Percentiles rank a stretch among this genome's conserved stretches.
These are phyloP conservation scores for Rostratula benghalensis DNA, from an alignment of 2,113 vertebrate genomes.

Conservation along the genomic window DNA sequence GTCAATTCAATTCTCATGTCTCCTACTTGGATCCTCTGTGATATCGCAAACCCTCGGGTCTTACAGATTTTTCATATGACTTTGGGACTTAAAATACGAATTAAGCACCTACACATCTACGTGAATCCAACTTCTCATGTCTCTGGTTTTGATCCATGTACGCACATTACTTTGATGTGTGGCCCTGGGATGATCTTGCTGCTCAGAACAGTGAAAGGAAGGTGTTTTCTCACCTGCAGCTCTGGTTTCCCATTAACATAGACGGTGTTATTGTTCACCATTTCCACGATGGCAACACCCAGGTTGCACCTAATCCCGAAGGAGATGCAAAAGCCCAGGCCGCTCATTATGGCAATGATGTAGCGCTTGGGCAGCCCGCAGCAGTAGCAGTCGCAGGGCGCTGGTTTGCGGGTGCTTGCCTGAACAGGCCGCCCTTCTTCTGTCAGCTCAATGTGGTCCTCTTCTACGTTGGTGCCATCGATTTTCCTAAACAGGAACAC, in stretches of 20 bases:
- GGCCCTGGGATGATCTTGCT: not conserved
- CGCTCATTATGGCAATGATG: slow-evolving; percentile 95
- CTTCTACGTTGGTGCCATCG: slow-evolving; percentile 83
- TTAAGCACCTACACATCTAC: not conserved
- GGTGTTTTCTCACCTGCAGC: slow-evolving; percentile 78
- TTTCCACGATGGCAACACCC: slow-evolving; percentile 96
- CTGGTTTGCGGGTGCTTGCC: not conserved
- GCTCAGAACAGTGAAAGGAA: not conserved
- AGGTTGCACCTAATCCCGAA: slow-evolving; percentile 97
- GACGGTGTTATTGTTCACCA: slow-evolving; percentile 96
- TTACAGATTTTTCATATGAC: not conserved
- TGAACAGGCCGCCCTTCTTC: slow-evolving; percentile 86
- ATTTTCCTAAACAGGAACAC: slow-evolving; percentile 81
- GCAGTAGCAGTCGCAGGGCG: slow-evolving; percentile 82
- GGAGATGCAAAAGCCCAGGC: slow-evolving; percentile 98
- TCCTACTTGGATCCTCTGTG: not conserved
- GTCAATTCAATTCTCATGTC: not conserved
- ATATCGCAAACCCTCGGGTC: not conserved
- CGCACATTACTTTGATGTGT: accelerated
- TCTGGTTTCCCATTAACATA: slow-evolving; percentile 91
- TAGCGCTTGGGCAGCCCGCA: slow-evolving; percentile 94
- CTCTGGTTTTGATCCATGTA: accelerated
- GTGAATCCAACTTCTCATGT: accelerated
- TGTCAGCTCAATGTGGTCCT: slow-evolving; percentile 85
- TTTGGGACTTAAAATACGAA: not conserved